Base-by-base conservation (phyloP, 1,140 invertebrate genomes). In the Plutomurus gul region DNA sequence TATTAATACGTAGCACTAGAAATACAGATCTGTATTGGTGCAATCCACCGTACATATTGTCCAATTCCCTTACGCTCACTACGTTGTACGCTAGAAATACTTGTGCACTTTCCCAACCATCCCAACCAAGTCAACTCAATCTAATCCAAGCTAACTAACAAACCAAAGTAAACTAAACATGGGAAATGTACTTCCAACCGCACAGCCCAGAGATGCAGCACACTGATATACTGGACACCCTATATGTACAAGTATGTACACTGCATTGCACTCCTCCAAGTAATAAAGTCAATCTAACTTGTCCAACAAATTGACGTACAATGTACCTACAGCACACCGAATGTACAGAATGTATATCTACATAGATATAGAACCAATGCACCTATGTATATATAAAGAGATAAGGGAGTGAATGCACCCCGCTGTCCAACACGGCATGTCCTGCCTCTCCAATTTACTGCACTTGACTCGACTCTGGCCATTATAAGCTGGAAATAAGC, bases 61-160 rank as follows among this genome's bases (percentile, higher is more conserved):
- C n/a, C n/a, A n/a, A n/a, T n/a, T n/a, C n/a, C n/a, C n/a, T n/a
- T n/a, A n/a, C n/a, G n/a, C n/a, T n/a, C n/a, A n/a, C n/a, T n/a
- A n/a, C n/a, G n/a, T n/a, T n/a, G n/a, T n/a, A n/a, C n/a, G n/a
- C n/a, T n/a, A n/a, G n/a, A n/a, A n/a, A n/a, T n/a, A n/a, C n/a
- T n/a, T n/a, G n/a, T n/a, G n/a, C n/a, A n/a, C n/a, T n/a, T n/a
- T n/a, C n/a, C n/a, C n/a, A n/a, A n/a, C n/a, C n/a, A n/a, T n/a
- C n/a, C n/a, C n/a, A n/a, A n/a, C 16, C 27, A 65, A 65, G 56
- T 65, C 56, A 65, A 65, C 27, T 30, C 56, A 65, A 65, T 65
- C 36, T 65, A 65, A 65, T 65, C 56, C 27, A 33, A 30, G 33
- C 46, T 49, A 49, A 49, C 56, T 65, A 65, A 51, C 47, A 22